These are phyloP conservation scores for Oppia nitens DNA, from an alignment of 1,140 invertebrate genomes.

Conservation along the genomic window DNA sequence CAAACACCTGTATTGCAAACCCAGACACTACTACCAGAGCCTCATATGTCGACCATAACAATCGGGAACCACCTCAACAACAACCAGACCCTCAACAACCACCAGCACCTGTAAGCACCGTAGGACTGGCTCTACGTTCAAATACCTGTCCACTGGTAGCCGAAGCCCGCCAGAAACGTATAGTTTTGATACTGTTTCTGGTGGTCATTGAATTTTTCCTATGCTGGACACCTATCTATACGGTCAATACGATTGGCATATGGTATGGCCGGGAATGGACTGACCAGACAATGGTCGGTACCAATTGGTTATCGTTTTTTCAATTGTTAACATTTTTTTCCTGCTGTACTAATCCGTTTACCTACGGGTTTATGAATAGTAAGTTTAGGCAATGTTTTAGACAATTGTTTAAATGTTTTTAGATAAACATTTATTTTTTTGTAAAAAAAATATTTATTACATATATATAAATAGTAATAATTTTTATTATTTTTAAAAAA, in stretches of 20 bases:
- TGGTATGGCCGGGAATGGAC: conserved; percentile 53
- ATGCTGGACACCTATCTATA: conserved; percentile 77
- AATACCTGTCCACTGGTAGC: background rate
- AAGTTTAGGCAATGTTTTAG: conserved; percentile 67
- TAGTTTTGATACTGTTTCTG: conserved; percentile 79
- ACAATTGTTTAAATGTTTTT: conserved; percentile 49
- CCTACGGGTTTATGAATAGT: conserved; percentile 82
- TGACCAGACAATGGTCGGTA: conserved; percentile 47
- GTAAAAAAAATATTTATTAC: no score
- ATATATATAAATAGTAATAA: no score
- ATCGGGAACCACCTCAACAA: no score
- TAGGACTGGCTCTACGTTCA: background rate
- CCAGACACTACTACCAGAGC: no score
- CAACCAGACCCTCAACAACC: no score
- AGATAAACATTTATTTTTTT: no score
- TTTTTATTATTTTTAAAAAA: no score
- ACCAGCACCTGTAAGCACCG: no score
- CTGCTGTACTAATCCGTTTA: conserved; percentile 79
- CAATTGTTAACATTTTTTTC: conserved; percentile 69
- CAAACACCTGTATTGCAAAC: no score
- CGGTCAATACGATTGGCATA: conserved; percentile 58
- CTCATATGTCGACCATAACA: no score
- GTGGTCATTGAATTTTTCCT: conserved; percentile 80
- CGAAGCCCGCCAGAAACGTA: conserved; percentile 43
- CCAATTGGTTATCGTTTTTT: conserved; percentile 55